A percentile compares a stretch with the other conserved stretches of the same genome.
These are phyloP conservation scores for Saimiri boliviensis DNA, from an alignment of 2,113 vertebrate genomes.

Conservation along the genomic window DNA sequence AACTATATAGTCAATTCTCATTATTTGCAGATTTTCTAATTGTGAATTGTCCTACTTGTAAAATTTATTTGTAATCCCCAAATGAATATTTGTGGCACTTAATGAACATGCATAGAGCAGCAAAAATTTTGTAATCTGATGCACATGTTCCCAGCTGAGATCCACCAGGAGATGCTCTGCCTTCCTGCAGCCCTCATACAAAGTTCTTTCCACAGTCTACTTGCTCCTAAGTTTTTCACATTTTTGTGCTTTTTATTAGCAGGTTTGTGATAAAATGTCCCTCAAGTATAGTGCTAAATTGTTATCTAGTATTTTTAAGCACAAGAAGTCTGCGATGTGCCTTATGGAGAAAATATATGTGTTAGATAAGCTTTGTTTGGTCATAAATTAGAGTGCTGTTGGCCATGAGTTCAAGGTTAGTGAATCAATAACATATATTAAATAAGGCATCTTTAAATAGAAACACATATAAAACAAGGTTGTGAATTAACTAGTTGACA, in stretches of 20 bases:
- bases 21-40: not conserved
- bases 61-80: not conserved
- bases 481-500: not conserved
- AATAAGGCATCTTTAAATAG: not conserved
- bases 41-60: not conserved
- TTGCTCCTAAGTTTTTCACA: not conserved
- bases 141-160: not conserved
- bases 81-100: not conserved
- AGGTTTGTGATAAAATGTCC: not conserved
- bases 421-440: not conserved
- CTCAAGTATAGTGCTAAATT: not conserved
- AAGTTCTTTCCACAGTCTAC: not conserved
- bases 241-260: not conserved
- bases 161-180: not conserved
- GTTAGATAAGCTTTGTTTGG: not conserved
- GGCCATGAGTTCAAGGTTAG: not conserved
- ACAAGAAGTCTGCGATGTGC: not conserved
- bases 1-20: not conserved
- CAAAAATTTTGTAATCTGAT: not conserved
- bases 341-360: not conserved
- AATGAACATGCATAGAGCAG: not conserved
- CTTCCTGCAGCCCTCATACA: not conserved
- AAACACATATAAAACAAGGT: not conserved
- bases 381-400: not conserved
- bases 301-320: not conserved